These are phyloP conservation scores for Tubiluchus corallicola DNA, from an alignment of 2,888 invertebrate genomes.

Conservation along the genomic window DNA sequence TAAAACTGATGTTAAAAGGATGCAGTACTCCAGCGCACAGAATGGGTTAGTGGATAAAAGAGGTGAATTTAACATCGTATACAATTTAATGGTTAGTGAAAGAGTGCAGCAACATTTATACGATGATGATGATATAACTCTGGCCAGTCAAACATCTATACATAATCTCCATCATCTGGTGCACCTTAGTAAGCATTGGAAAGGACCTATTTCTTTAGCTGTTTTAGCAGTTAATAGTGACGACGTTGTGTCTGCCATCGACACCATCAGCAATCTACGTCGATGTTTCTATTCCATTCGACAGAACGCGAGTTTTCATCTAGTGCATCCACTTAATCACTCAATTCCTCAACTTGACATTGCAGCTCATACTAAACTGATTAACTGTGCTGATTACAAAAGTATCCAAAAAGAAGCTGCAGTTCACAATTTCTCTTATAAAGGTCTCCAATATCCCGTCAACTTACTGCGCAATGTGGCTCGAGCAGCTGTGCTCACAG, in stretches of 20 bases:
- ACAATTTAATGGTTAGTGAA: slow-evolving; percentile 18
- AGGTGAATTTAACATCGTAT: slow-evolving; percentile 29
- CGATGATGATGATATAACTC: slow-evolving; percentile 24
- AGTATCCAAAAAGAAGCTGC: no score
- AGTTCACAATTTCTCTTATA: no score
- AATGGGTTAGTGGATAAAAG: slow-evolving; percentile 25
- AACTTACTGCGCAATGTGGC: slow-evolving; percentile 37
- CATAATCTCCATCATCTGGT: slow-evolving; percentile 29
- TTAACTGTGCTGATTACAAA: no score
- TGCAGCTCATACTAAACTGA: no score
- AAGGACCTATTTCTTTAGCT: slow-evolving; percentile 35
- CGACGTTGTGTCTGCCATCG: slow-evolving; percentile 27
- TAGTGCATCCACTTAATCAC: slow-evolving; percentile 33
- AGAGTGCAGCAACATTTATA: no score
- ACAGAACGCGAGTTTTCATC: slow-evolving; percentile 32
- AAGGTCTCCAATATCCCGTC: slow-evolving; percentile 32
- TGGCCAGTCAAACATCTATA: slow-evolving; percentile 33
- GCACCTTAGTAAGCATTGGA: slow-evolving; percentile 28
- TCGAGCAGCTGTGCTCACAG: slow-evolving; percentile 29
- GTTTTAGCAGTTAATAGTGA: slow-evolving; percentile 31
- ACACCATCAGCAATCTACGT: slow-evolving; percentile 29
- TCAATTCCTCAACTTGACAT: no score
- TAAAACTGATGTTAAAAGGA: no score
- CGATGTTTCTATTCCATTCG: slow-evolving; percentile 26
- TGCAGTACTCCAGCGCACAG: slow-evolving; percentile 14